phyloP scores from a whole-genome alignment of 2,888 invertebrate species.

The Drosophila setosimentum region DNA sequence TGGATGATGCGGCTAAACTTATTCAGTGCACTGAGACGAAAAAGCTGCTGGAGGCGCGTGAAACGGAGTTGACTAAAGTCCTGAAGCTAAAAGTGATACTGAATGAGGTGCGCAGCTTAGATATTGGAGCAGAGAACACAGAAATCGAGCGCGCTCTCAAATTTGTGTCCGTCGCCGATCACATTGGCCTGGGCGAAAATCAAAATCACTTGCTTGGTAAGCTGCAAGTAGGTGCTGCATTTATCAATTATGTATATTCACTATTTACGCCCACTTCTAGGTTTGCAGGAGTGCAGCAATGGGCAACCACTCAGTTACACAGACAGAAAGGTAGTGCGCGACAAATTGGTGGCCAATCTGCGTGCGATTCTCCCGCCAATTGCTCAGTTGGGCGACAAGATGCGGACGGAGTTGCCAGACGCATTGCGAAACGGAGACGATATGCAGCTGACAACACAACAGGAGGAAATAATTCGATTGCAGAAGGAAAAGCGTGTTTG shows the following conservation, averaged over 20 bases:
- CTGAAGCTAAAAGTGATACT: constrained; percentile 77
- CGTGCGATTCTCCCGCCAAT: constrained; percentile 61
- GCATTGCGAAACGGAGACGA: constrained; percentile 40
- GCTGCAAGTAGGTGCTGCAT: not conserved
- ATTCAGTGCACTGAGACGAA: constrained; percentile 70
- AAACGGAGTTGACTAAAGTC: constrained; percentile 68
- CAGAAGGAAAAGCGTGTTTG: constrained; percentile 73
- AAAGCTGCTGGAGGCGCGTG: constrained; percentile 67
- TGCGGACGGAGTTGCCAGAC: constrained; percentile 76
- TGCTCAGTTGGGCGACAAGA: constrained; percentile 61
- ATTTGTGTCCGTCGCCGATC: constrained; percentile 63
- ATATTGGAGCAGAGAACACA: constrained; percentile 34
- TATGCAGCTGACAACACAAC: constrained; percentile 33
- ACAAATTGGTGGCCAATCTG: constrained; percentile 65
- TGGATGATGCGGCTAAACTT: constrained; percentile 57
- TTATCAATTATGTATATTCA: not conserved
- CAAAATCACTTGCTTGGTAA: constrained; percentile 61
- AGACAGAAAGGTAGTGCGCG: constrained; percentile 79
- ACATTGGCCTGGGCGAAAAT: constrained; percentile 53
- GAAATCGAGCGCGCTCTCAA: constrained; percentile 63
- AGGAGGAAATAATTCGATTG: constrained; percentile 65
- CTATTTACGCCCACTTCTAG: constrained; percentile 14
- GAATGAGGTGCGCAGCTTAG: constrained; percentile 60
- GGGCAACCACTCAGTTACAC: constrained; percentile 68
- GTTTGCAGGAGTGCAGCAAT: constrained; percentile 47